phyloP scores from a whole-genome alignment of 2,888 invertebrate genomes.

The Macaria notata region DNA sequence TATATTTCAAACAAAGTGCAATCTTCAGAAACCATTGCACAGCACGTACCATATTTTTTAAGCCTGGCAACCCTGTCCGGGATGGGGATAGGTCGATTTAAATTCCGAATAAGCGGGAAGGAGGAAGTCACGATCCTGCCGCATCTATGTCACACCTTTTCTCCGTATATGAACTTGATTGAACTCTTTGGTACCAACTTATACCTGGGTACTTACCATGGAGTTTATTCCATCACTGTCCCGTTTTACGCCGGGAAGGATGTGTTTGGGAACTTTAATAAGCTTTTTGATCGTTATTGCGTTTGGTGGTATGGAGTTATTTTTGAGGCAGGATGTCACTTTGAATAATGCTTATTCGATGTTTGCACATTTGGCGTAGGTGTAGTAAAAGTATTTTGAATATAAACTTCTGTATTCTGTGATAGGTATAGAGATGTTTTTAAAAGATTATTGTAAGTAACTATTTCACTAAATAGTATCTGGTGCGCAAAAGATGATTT shows the following conservation, averaged over 20 bases:
- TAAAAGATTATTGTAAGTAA: too few relatives aligned
- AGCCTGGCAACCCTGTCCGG: conserved; percentile 38
- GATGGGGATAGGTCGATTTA: conserved; percentile 76
- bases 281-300: conserved; percentile 3
- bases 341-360: background rate
- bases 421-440: too few relatives aligned
- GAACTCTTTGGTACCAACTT: conserved; percentile 48
- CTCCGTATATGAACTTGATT: conserved; percentile 76
- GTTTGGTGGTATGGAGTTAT: background rate
- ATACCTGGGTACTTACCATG: conserved; percentile 36
- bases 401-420: too few relatives aligned
- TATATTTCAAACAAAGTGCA: too few relatives aligned
- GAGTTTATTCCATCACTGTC: conserved; percentile 46
- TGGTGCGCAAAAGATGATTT: too few relatives aligned
- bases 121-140: conserved; percentile 75
- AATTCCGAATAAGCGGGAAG: conserved; percentile 80
- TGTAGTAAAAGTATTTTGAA: too few relatives aligned
- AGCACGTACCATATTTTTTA: too few relatives aligned
- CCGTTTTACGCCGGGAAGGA: conserved; percentile 35
- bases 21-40: too few relatives aligned
- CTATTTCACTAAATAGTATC: too few relatives aligned
- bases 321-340: conserved; percentile 1
- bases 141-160: conserved; percentile 78
- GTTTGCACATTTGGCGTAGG: background rate
- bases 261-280: conserved; percentile 23